phyloP scores from a whole-genome alignment of 1,140 invertebrate species.

The Solen grandis region DNA sequence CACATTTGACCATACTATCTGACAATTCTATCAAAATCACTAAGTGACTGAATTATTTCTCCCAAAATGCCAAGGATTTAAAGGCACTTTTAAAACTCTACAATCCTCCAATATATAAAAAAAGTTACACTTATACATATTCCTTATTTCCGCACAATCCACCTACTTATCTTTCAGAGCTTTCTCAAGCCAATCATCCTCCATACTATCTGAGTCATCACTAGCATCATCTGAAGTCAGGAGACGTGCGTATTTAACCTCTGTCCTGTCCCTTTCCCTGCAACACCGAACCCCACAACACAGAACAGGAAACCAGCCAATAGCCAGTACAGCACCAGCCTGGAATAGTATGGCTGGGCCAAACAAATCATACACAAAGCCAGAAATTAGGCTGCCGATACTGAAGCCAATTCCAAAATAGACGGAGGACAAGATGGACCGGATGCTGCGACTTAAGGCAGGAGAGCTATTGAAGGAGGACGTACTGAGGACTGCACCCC shows the following conservation, averaged over 20 bases:
- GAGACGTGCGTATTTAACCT: conserved; percentile 72
- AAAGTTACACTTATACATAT: too few relatives aligned
- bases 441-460: conserved; percentile 72
- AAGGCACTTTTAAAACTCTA: too few relatives aligned
- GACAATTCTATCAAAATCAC: too few relatives aligned
- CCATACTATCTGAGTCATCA: conserved; percentile 67
- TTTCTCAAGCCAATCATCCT: conserved; percentile 78
- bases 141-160: too few relatives aligned
- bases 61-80: too few relatives aligned
- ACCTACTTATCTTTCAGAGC: conserved; percentile 71
- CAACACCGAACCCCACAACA: conserved; percentile 69
- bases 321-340: conserved; percentile 62
- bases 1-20: too few relatives aligned
- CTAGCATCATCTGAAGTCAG: conserved; percentile 69
- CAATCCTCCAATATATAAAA: too few relatives aligned
- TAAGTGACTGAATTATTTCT: too few relatives aligned
- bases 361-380: conserved; percentile 69
- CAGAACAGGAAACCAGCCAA: conserved; percentile 71
- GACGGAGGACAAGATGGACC: conserved; percentile 73
- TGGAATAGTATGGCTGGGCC: conserved; percentile 70
- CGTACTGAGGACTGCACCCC: conserved; percentile 75
- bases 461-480: conserved; percentile 74
- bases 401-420: conserved; percentile 77
- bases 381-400: conserved; percentile 71
- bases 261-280: conserved; percentile 61